Evolutionary conservation across 2,888 invertebrate species (phyloP).

Genomic region (Synergus umbraculus): DNA sequence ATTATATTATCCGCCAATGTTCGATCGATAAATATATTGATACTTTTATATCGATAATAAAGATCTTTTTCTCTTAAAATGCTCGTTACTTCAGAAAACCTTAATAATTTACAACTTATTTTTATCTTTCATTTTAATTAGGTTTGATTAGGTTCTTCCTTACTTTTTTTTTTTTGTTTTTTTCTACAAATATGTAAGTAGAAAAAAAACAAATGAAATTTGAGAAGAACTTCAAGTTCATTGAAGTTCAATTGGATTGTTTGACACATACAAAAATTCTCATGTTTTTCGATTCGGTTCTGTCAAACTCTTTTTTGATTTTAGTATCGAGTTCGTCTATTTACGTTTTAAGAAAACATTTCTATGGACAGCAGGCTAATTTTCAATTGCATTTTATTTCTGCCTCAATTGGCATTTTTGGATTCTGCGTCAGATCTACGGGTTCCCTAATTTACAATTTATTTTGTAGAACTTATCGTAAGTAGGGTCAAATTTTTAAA

Average conservation of each 20-base stretch:
- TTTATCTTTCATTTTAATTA: too few species aligned
- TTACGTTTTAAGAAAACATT: constrained; percentile 57
- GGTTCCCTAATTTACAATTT: constrained; percentile 62
- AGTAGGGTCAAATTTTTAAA: constrained; percentile 45
- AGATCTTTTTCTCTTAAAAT: constrained; percentile 33
- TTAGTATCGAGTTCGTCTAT: constrained; percentile 62
- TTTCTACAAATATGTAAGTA: background rate
- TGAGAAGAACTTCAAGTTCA: constrained; percentile 19
- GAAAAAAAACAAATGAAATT: constrained; percentile 23
- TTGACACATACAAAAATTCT: constrained; percentile 20
- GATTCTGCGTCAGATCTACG: constrained; percentile 59
- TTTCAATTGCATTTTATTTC: constrained; percentile 55
- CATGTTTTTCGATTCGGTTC: constrained; percentile 64
- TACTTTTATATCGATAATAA: constrained; percentile 38
- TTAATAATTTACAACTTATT: too few species aligned
- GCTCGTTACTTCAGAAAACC: background rate
- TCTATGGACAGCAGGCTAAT: constrained; percentile 49
- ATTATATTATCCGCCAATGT: constrained; percentile 16
- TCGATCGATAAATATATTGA: constrained; percentile 35
- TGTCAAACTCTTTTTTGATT: constrained; percentile 62
- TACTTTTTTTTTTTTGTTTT: too few species aligned
- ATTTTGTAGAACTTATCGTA: constrained; percentile 54
- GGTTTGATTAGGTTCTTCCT: too few species aligned
- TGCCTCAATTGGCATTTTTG: constrained; percentile 61
- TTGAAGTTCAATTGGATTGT: constrained; percentile 29